Base-by-base conservation (phyloP, 2,797 vertebrate species). In the Crax fasciolata region DNA sequence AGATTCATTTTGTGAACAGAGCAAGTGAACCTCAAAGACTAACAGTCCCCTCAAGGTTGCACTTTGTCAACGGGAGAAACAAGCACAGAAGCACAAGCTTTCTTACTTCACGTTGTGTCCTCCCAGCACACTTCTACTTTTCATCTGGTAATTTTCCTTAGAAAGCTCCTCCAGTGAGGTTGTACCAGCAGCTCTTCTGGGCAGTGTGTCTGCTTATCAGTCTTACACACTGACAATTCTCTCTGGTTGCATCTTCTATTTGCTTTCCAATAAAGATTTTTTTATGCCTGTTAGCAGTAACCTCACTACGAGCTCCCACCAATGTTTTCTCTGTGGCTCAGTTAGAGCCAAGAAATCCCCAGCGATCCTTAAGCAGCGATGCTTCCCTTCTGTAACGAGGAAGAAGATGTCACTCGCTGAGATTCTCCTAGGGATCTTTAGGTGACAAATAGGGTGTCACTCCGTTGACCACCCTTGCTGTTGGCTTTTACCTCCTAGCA, bases 91-190 rank as follows among this genome's bases (percentile, higher is more conserved):
- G 51, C 77, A 15, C 17, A 9, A 54, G 17, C 21, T 18, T 25
- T 41, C 52, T 77, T 57, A 49, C 87, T 83, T 58, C 8, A 30
- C 19, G 25, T 38, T 59, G 35, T 30, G n/a, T 62, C 23, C 46
- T 71, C 74, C 71, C 80, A 7, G 3, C 10, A 18, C 24, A 18
- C 44, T 78, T 62, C 8, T 10, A 39, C 6, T 46, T 77, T 13
- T 76, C 61, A 63, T 43, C 77, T 89, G 88, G 57, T 81, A 71
- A 49, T 93, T 96, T 93, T 68, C 84, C 58, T 75, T 54, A 8
- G 62, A 48, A 90, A 93, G 49, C 65, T n/a, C 6, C 77, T 66
- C 70, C 3, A 9, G 77, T 70, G 80, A 58, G 74, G 32, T 19
- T 28, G 76, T 70, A 35, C 28, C 2, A 67, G 58, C 6, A 49